Evolutionary conservation across 1,140 invertebrate species (phyloP).

Genomic region (Trypoxylus dichotomus): DNA sequence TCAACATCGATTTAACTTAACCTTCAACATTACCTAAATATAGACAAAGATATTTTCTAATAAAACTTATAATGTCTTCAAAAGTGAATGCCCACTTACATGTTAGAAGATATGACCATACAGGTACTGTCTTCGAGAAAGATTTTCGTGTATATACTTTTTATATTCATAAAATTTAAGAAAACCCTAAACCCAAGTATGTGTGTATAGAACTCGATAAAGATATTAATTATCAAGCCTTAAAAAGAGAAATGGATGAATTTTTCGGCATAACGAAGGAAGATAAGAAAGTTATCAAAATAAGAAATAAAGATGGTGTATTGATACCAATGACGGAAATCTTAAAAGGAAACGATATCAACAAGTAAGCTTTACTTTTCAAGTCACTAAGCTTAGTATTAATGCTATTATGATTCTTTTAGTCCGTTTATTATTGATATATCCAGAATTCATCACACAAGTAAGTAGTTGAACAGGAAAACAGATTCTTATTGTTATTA

Average conservation of each 20-base stretch:
- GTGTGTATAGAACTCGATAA: conserved; percentile 42
- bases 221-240: conserved; percentile 41
- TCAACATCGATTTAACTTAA: no score
- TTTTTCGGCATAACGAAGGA: conserved; percentile 42
- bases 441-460: conserved; percentile 24
- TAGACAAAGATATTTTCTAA: background rate
- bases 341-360: conserved; percentile 35
- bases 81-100: background rate
- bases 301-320: conserved; percentile 45
- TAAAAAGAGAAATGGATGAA: conserved; percentile 44
- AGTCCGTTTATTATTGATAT: conserved; percentile 41
- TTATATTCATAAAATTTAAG: conserved; percentile 27
- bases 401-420: conserved; percentile 36
- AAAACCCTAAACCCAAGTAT: conserved; percentile 39
- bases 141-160: conserved; percentile 8
- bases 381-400: conserved; percentile 28
- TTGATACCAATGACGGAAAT: conserved; percentile 49
- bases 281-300: conserved; percentile 50
- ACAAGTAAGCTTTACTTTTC: conserved; percentile 29
- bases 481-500: conserved; percentile 18
- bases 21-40: no score
- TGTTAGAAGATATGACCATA: conserved; percentile 41
- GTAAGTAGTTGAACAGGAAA: conserved; percentile 27
- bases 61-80: background rate
- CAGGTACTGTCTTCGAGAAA: conserved; percentile 36